Evolutionary conservation across 2,797 vertebrate species (phyloP).

Genomic region (Coluber constrictor): DNA sequence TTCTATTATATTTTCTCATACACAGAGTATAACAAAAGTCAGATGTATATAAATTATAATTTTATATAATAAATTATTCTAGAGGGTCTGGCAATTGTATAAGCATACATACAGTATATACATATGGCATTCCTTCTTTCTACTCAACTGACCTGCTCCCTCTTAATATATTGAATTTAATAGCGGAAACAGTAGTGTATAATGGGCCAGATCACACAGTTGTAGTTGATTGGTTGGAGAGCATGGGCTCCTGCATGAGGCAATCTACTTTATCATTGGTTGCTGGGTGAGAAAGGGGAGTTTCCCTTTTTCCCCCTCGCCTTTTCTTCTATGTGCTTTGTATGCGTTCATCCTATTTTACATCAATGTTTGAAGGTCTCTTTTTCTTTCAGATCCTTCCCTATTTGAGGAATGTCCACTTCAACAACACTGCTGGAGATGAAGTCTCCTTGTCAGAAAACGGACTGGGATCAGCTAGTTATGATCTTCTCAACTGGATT

Average conservation of each 20-base stretch:
- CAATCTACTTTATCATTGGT: background rate
- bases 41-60: background rate
- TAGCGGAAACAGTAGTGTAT: background rate
- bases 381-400: background rate
- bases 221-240: background rate
- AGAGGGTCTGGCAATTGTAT: background rate
- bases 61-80: background rate
- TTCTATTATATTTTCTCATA: too few relatives aligned
- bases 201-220: background rate
- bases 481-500: background rate
- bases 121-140: too few relatives aligned
- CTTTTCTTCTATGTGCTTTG: too few relatives aligned
- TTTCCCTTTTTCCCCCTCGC: rapidly evolving
- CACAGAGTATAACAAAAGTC: background rate
- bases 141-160: background rate
- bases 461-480: background rate
- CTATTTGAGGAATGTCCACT: background rate
- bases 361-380: background rate
- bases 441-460: background rate
- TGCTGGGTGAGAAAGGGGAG: background rate
- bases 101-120: too few relatives aligned
- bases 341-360: background rate
- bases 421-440: background rate
- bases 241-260: background rate
- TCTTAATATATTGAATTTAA: background rate